Conservation (phyloP, 2,888 invertebrate genomes). For the Julus scandinavius region DNA sequence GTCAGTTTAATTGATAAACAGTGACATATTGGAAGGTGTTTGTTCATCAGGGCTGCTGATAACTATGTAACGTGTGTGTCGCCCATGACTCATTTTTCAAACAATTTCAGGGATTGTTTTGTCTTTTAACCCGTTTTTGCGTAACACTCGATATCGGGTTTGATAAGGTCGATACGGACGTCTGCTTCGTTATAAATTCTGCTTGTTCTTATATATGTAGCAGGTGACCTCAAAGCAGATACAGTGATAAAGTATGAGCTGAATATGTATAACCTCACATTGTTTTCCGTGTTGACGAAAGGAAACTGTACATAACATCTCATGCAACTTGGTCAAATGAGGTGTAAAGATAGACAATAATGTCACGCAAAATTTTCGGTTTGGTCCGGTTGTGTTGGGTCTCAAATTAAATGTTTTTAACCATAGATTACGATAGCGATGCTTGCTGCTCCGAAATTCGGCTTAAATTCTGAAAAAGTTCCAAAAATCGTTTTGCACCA, state of each 20-base stretch:
- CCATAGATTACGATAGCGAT: not conserved
- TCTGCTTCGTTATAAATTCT: not conserved
- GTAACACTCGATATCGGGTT: not conserved
- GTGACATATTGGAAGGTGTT: not conserved
- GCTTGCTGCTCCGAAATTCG: too few species aligned
- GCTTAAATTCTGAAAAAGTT: too few species aligned
- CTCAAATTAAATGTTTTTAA: not conserved
- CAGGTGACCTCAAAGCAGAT: not conserved
- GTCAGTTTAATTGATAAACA: too few species aligned
- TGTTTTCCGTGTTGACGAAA: not conserved
- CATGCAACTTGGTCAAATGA: too few species aligned
- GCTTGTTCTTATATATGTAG: not conserved
- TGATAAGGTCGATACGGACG: not conserved
- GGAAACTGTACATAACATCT: not conserved
- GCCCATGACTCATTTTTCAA: not conserved
- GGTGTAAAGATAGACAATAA: too few species aligned
- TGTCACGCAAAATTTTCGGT: not conserved
- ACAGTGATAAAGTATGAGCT: not conserved
- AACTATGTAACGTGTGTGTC: not conserved
- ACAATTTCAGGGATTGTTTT: constrained; percentile 1
- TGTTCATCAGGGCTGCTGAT: not conserved
- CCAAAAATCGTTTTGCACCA: too few species aligned
- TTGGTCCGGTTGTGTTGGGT: not conserved
- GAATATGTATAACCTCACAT: too few species aligned
- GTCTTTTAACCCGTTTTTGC: not conserved